Evolutionary conservation across 2,113 vertebrate species (phyloP).

Genomic region (Pycnonotus jocosus): DNA sequence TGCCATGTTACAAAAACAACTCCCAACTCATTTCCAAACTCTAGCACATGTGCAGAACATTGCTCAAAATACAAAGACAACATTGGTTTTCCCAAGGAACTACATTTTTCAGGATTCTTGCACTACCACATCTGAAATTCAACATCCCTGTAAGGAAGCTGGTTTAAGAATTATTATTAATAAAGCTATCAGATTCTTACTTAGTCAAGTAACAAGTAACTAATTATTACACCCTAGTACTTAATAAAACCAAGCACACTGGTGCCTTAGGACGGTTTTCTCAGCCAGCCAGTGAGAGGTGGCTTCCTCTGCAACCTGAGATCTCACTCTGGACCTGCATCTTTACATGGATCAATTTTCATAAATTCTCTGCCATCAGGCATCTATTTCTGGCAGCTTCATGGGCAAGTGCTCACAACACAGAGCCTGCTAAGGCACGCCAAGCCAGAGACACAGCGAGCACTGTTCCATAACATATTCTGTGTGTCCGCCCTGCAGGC

Average conservation of each 20-base stretch:
- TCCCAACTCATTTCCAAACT: not conserved
- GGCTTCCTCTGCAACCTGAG: not conserved
- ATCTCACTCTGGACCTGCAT: not conserved
- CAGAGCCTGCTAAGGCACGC: constrained; percentile 48
- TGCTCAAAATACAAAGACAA: not conserved
- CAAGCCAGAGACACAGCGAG: constrained; percentile 64
- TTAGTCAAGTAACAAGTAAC: not conserved
- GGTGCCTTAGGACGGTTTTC: not conserved
- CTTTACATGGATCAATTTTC: not conserved
- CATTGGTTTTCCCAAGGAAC: not conserved
- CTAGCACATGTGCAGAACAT: not conserved
- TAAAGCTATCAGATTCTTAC: not conserved
- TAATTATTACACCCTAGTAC: not conserved
- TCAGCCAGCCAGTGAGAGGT: not conserved
- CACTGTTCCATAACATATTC: constrained; percentile 49
- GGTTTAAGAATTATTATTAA: not conserved
- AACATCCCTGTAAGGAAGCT: not conserved
- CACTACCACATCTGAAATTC: not conserved
- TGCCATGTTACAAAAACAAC: not conserved
- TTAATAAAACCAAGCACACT: not conserved
- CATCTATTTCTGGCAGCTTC: constrained; percentile 55
- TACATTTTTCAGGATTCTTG: not conserved
- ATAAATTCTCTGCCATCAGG: not conserved
- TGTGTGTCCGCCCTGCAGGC: constrained; percentile 1
- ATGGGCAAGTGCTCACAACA: constrained; percentile 48